Conservation (phyloP, 2,888 invertebrate species). For the Mayetiola destructor region DNA sequence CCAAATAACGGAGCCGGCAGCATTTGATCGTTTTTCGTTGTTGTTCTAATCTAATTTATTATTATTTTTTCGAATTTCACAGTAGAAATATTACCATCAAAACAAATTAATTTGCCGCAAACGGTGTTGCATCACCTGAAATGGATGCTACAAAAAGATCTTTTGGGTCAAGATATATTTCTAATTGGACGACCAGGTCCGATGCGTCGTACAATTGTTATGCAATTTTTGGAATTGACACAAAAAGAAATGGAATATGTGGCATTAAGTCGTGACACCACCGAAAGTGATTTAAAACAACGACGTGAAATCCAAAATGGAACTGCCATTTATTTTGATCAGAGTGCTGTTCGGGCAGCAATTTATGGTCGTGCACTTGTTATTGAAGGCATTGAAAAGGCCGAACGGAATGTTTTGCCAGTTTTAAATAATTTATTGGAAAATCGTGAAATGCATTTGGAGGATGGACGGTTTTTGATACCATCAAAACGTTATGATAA, state of each 20-base stretch:
- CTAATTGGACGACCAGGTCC: conserved; percentile 84
- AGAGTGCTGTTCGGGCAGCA: conserved; percentile 91
- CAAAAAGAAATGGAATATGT: conserved; percentile 86
- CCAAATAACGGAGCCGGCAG: background rate
- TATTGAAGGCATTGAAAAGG: conserved; percentile 93
- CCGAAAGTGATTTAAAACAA: conserved; percentile 93
- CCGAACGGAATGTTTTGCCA: conserved; percentile 91
- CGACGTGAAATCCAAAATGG: conserved; percentile 78
- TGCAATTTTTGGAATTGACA: conserved; percentile 79
- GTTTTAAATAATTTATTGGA: conserved; percentile 91
- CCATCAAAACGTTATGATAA: conserved; percentile 81
- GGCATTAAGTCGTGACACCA: conserved; percentile 85
- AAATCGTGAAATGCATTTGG: conserved; percentile 95
- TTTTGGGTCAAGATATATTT: conserved; percentile 88
- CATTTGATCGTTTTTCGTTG: background rate
- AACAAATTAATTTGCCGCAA: conserved; percentile 48
- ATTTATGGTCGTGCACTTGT: conserved; percentile 74
- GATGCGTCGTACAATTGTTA: conserved; percentile 58
- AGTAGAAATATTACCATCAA: conserved; percentile 38
- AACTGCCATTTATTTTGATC: conserved; percentile 84
- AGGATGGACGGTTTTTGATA: conserved; percentile 89
- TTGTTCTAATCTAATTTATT: background rate
- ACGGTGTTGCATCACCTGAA: conserved; percentile 63
- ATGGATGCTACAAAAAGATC: conserved; percentile 95
- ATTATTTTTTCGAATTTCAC: conserved; percentile 19